phyloP scores from a whole-genome alignment of 2,888 invertebrate species.

The Serripes groenlandicus region DNA sequence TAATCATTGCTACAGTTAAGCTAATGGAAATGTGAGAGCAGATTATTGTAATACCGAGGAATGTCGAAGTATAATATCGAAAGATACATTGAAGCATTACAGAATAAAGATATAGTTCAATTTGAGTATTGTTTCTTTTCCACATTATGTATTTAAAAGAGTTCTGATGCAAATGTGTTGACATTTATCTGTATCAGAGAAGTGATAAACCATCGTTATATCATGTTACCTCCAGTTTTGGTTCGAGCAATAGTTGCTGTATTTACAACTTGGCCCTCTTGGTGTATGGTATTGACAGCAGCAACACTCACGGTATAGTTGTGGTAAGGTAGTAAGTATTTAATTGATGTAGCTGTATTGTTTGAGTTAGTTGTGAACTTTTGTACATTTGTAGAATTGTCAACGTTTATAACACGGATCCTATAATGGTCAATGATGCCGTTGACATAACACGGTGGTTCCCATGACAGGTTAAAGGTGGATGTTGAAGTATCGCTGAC shows the following conservation, averaged over 20 bases:
- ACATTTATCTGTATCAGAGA: too few species aligned
- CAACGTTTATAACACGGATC: neutral
- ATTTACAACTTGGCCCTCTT: neutral
- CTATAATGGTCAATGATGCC: neutral
- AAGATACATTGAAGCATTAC: too few species aligned
- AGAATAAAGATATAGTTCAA: too few species aligned
- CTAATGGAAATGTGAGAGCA: too few species aligned
- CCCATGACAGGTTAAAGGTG: neutral
- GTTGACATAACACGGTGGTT: slow-evolving; percentile 3
- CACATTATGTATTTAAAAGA: too few species aligned
- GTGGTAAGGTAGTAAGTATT: neutral
- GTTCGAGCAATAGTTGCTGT: neutral
- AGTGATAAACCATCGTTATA: too few species aligned
- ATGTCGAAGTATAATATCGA: too few species aligned
- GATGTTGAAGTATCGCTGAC: neutral
- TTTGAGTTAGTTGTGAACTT: neutral
- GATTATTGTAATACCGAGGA: too few species aligned
- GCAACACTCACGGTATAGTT: slow-evolving; percentile 10
- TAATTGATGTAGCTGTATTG: neutral
- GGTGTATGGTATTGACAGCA: neutral
- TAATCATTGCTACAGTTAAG: too few species aligned
- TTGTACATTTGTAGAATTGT: neutral
- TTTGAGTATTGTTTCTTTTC: too few species aligned
- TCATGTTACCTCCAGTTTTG: neutral
- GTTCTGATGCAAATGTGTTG: too few species aligned